Base-by-base conservation (phyloP, 2,113 vertebrate species). In the Diadophis punctatus region DNA sequence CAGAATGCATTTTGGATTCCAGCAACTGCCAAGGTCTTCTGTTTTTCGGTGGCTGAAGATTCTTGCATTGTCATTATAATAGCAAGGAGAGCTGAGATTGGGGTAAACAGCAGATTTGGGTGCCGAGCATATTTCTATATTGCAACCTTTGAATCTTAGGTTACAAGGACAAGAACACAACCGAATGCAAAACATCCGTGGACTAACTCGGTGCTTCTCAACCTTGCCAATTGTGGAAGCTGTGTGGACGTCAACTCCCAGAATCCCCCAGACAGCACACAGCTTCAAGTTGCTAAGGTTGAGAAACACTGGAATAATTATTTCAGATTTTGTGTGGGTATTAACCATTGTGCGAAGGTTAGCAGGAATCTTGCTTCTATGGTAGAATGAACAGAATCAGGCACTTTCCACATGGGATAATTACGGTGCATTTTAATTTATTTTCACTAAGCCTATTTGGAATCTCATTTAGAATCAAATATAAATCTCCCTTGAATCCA, bases 321-420 rank as follows among this genome's bases (percentile, higher is more conserved):
- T 16, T n/a, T 74, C 92, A 86, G 1, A 91, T 34, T 30, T 63
- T 30, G 23, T 80, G 0, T 18, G 0, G 22, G 39, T n/a, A 16
- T 12, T 0, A 0, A 90, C 2, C 46, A 46, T 93, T n/a, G 91
- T 48, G 34, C n/a, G 87, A 49, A 93, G 87, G 87, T 94, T 94
- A 94, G 88, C 90, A 56, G 48, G 48, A 93, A 90, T 52, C 80
- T 46, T 20, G 74, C 60, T 51, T 87, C n/a, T 86, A 68, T 86
- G 89, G 89, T 56, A 56, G 86, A 91, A 91, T 93, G 68, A 58
- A 84, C 80, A 52, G 87, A 91, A 51, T 84, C 84, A 52, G 91
- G 90, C 87, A 43, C 92, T 87, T 53, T 30, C 63, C 3, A 4
- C 0, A 80, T 80, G 86, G 85, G 93, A 49, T 93, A 90, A 0